Evolutionary conservation across 2,888 invertebrate genomes (phyloP).

Genomic region (Agrenia bidenticulata): DNA sequence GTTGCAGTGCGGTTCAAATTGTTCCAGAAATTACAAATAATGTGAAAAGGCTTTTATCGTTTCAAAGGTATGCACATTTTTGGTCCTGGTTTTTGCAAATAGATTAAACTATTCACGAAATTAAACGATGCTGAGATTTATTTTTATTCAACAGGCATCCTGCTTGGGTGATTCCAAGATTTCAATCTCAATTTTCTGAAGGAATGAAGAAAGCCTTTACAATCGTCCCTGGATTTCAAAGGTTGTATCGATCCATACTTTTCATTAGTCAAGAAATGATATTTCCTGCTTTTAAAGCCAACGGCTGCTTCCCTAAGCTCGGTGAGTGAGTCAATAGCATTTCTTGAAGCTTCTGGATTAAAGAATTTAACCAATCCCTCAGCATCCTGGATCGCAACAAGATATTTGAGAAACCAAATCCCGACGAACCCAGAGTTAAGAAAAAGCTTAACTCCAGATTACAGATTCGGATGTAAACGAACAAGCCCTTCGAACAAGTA

Average conservation of each 20-base stretch:
- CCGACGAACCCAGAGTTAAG: neutral
- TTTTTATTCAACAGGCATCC: too few species aligned
- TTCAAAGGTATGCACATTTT: slow-evolving; percentile 31
- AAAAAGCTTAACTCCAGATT: slow-evolving; percentile 21
- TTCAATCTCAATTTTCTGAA: too few species aligned
- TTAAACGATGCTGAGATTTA: too few species aligned
- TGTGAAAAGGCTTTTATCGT: slow-evolving; percentile 34
- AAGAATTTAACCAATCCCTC: neutral
- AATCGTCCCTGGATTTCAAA: slow-evolving; percentile 8
- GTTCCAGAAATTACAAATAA: slow-evolving; percentile 35
- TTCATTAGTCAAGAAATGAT: neutral
- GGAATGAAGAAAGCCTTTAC: too few species aligned
- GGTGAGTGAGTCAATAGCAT: too few species aligned
- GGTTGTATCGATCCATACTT: neutral
- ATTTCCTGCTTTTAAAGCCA: neutral
- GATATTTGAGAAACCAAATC: neutral
- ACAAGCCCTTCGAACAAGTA: slow-evolving; percentile 12
- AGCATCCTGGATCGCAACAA: neutral
- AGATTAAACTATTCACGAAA: too few species aligned
- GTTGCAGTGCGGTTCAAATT: slow-evolving; percentile 44
- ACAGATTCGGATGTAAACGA: slow-evolving; percentile 27
- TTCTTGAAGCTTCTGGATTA: neutral
- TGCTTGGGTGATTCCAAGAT: slow-evolving; percentile 26
- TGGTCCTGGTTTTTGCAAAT: too few species aligned
- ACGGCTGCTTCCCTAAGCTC: too few species aligned